Percentiles rank a stretch among this genome's conserved stretches.
phyloP scores from a whole-genome alignment of 53 echinoderm and acorn worm genomes.

The Mesocentrotus franciscanus region DNA sequence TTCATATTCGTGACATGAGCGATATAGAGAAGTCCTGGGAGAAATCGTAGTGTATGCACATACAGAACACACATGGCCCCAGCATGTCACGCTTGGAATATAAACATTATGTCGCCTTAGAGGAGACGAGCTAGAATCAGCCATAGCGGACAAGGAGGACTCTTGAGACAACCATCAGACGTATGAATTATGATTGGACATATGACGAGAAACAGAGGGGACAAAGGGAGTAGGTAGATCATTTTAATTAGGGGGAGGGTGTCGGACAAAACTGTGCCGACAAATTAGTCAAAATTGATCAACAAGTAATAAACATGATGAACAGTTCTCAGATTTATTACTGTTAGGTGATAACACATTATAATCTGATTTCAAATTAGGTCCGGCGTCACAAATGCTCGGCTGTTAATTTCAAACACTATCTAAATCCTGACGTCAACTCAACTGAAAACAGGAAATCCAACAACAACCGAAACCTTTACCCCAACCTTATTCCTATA shows the following conservation, averaged over 20 bases:
- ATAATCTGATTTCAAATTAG: no score
- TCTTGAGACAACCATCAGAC: not conserved
- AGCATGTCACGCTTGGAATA: not conserved
- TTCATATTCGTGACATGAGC: not conserved
- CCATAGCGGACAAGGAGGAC: not conserved
- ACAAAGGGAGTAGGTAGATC: not conserved
- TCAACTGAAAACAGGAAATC: no score
- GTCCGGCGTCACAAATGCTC: no score
- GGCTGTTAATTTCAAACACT: no score
- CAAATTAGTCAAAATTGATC: no score
- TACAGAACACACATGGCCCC: not conserved
- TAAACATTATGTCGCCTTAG: not conserved
- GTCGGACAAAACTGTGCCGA: not conserved
- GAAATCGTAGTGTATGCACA: not conserved
- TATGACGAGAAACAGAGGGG: not conserved
- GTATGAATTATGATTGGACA: not conserved
- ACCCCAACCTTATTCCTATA: no score
- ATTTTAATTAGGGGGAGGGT: not conserved
- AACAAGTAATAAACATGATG: no score
- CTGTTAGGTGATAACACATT: no score
- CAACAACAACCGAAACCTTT: no score
- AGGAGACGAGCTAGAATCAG: not conserved
- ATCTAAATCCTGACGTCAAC: no score
- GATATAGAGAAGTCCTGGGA: not conserved
- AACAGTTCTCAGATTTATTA: no score